Evolutionary conservation across 64 coral and sea anemone genomes (phyloP), one percentile per base, ranked within the genome.

Genomic region (Stylophora pistillata): DNA sequence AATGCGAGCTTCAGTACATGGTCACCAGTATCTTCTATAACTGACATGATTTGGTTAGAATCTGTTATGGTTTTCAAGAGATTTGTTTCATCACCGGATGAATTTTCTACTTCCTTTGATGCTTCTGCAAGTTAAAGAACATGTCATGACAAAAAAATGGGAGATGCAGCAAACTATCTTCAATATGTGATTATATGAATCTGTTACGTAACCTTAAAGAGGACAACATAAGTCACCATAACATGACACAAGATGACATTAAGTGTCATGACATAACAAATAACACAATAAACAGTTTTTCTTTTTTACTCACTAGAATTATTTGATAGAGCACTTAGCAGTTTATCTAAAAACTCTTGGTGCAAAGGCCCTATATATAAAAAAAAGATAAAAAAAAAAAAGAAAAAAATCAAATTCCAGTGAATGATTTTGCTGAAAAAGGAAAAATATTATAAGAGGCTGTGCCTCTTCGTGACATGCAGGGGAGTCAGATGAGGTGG

Each of bases 1-100:
- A 84, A 84, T 84, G 80, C 32, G 18, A 84, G 80, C 32, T 55
- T 84, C 2, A 84, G 31, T 0, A 84, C 80, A 69, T 84, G 61
- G 10, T 84, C 80, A 69, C 80, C 80, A 54, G 80, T 47, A 37
- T 84, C 80, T 10, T 65, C 15, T 27, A 84, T 70, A 53, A 70
- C 80, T 28, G 80, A 47, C 3, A 70, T 31, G 13, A 84, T 23
- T 84, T 84, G 60, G 13, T 70, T 23, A 84, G 80, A 69, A 27
- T 27, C 47, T n/a, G 80, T 5, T 69, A 84, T 54, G 37, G 32
- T 14, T 12, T 84, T 15, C 10, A 70, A 10, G 53, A 84, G 60
- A 62, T 34, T 69, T 53, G 16, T 41, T 69, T 53, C 21, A 53
- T 54, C 60, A 28, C n/a, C 21, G 21, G 12, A 9, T 21, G 10